phyloP scores from a whole-genome alignment of 2,113 vertebrate genomes.

The Crotalus viridis region DNA sequence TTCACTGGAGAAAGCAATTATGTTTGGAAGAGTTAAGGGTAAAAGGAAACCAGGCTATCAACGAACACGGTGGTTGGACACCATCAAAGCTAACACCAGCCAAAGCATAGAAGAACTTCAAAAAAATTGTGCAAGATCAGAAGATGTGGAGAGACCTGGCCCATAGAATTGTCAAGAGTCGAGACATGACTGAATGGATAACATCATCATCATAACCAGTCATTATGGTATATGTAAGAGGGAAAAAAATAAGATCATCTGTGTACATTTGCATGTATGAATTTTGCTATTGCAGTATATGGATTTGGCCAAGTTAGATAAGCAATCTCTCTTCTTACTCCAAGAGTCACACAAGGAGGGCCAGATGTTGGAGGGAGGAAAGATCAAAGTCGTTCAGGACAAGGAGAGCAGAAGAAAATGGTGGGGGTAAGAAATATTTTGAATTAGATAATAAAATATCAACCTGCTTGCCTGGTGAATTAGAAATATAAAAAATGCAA shows the following conservation, averaged over 20 bases:
- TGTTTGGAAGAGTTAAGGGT: background rate
- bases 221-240: background rate
- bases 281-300: background rate
- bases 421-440: background rate
- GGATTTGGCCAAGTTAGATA: background rate
- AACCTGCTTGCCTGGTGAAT: background rate
- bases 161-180: background rate
- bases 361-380: background rate
- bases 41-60: background rate
- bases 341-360: background rate
- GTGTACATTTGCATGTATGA: background rate
- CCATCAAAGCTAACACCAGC: background rate
- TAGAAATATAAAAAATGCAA: background rate
- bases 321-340: background rate
- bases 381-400: background rate
- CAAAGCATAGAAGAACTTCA: background rate
- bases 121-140: background rate
- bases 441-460: background rate
- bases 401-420: background rate
- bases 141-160: background rate
- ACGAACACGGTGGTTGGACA: background rate
- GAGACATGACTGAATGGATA: background rate
- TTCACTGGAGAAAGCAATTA: background rate
- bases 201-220: background rate
- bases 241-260: background rate